These are phyloP conservation scores for Gadus macrocephalus DNA, from an alignment of 2,113 vertebrate species.

Conservation along the genomic window DNA sequence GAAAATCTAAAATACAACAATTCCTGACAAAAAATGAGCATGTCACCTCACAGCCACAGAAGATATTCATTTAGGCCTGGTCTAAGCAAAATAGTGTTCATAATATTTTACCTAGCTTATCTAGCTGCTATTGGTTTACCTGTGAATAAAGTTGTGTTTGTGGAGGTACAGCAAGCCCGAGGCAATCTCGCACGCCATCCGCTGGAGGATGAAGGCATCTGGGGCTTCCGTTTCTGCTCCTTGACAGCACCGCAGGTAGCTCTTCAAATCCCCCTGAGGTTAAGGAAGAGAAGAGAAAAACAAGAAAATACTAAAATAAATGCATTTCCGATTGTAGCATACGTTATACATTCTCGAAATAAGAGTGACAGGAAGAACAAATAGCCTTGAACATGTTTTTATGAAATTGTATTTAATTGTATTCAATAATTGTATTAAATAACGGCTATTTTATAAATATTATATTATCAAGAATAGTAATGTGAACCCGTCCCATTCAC, in stretches of 20 bases:
- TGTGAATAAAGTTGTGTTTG: slow-evolving; percentile 91
- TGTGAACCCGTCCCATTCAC: too few relatives aligned
- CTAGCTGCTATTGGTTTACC: slow-evolving; percentile 60
- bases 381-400: too few relatives aligned
- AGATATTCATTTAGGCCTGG: background rate
- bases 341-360: too few relatives aligned
- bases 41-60: background rate
- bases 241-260: slow-evolving; percentile 86
- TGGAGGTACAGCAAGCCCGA: slow-evolving; percentile 90
- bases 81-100: background rate
- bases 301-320: too few relatives aligned
- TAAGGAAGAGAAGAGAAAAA: background rate
- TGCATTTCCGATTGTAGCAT: background rate
- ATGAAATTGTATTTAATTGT: too few relatives aligned
- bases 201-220: slow-evolving; percentile 87
- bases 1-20: background rate
- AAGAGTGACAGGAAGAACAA: too few relatives aligned
- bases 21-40: too few relatives aligned
- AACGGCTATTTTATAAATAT: too few relatives aligned
- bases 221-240: slow-evolving; percentile 80
- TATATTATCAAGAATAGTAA: too few relatives aligned
- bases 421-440: too few relatives aligned
- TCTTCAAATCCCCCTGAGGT: slow-evolving; percentile 90
- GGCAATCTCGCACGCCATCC: slow-evolving; percentile 92
- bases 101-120: too few relatives aligned